Evolutionary conservation across 92 coral and sea anemone genomes (phyloP).

Genomic region (Zoanthus sociatus): DNA sequence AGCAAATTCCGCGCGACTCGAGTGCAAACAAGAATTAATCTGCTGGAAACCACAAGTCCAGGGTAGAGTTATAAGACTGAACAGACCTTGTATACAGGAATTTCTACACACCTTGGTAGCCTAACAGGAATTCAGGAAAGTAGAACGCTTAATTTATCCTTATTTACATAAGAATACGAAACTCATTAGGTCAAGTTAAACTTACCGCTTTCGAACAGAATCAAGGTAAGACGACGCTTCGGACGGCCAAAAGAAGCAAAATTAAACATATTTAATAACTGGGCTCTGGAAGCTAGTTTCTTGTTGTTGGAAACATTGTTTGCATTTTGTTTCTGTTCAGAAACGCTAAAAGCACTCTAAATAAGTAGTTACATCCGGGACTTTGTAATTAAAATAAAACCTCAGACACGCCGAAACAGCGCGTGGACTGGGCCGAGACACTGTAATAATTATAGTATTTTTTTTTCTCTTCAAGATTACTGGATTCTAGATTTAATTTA

Average conservation of each 20-base stretch:
- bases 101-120: constrained; percentile 10
- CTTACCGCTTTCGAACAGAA: constrained; percentile 8
- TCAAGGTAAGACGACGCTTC: constrained; percentile 14
- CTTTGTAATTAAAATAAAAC: neutral
- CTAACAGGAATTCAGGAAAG: constrained; percentile 38
- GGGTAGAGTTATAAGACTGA: neutral
- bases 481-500: constrained; percentile 24
- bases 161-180: constrained; percentile 1
- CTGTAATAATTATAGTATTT: neutral
- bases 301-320: constrained; percentile 20
- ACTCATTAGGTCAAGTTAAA: constrained; percentile 9
- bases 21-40: constrained; percentile 15
- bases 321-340: neutral
- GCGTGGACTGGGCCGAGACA: constrained; percentile 35
- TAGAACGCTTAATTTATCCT: constrained; percentile 13
- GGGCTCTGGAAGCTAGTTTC: neutral
- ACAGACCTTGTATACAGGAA: constrained; percentile 15
- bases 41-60: constrained; percentile 10
- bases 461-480: constrained; percentile 11
- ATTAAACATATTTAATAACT: constrained; percentile 7
- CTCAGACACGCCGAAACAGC: constrained; percentile 13
- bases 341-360: neutral
- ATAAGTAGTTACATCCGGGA: constrained; percentile 24
- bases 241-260: constrained; percentile 22
- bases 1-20: too few species aligned